A percentile compares a stretch with the other conserved stretches of the same genome.
phyloP scores from a whole-genome alignment of 2,797 vertebrate species.

The Octomys mimax region DNA sequence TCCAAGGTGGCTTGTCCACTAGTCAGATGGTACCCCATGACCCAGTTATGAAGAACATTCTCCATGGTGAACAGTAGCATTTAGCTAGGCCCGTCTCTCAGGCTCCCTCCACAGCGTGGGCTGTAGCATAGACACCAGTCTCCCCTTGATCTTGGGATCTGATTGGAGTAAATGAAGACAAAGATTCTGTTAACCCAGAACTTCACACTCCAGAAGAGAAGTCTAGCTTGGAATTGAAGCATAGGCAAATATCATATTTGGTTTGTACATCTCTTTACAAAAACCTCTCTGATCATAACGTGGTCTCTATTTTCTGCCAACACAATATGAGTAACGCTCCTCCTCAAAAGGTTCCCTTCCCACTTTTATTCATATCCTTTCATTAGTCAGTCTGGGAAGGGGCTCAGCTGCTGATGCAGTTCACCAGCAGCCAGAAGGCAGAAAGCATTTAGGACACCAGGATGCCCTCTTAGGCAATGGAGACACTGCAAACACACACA shows the following conservation, averaged over 20 bases:
- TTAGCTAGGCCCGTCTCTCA: not conserved
- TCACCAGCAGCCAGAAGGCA: not conserved
- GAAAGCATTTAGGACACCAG: not conserved
- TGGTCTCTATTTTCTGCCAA: slow-evolving; percentile 53
- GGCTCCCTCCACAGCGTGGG: not conserved
- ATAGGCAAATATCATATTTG: not conserved
- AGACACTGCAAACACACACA: not conserved
- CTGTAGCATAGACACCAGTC: not conserved
- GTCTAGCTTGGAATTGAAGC: not conserved
- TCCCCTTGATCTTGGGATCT: not conserved
- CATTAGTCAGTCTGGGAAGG: slow-evolving; percentile 24
- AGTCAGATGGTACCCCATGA: not conserved
- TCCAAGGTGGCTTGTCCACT: not conserved
- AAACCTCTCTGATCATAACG: slow-evolving; percentile 37
- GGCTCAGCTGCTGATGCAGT: not conserved
- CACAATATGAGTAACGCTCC: slow-evolving; percentile 30
- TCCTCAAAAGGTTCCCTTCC: not conserved
- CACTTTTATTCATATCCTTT: slow-evolving; percentile 50
- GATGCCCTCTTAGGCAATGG: not conserved
- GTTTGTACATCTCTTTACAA: not conserved
- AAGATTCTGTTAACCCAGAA: not conserved
- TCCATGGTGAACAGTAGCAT: not conserved
- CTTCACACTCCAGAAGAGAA: not conserved
- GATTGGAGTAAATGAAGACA: not conserved
- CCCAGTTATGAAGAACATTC: not conserved